A percentile compares a stretch with the other conserved stretches of the same genome.
phyloP scores from a whole-genome alignment of 1,140 invertebrate genomes.

The Drosophila nigromelanica region DNA sequence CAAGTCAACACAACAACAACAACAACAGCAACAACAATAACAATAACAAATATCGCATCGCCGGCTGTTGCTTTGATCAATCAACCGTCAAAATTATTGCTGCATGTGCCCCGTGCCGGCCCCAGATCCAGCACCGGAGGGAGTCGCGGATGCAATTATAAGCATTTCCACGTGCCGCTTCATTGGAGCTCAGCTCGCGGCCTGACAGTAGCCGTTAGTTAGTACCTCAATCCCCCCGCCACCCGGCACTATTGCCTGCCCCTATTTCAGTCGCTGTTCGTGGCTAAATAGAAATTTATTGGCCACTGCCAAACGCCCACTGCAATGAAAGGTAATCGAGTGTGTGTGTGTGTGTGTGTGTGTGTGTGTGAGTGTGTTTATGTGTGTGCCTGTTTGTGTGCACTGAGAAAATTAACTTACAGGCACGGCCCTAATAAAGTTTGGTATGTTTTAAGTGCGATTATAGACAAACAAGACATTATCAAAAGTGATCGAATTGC shows the following conservation, averaged over 20 bases:
- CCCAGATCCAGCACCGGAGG: constrained; percentile 16
- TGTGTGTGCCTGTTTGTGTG: constrained; percentile 13
- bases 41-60: constrained; percentile 21
- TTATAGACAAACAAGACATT: neutral
- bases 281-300: constrained; percentile 80
- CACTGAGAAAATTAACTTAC: constrained; percentile 32
- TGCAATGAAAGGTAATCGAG: constrained; percentile 52
- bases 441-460: neutral
- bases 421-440: constrained; percentile 18
- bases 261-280: constrained; percentile 45
- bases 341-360: constrained; percentile 19
- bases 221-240: constrained; percentile 4
- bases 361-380: constrained; percentile 16
- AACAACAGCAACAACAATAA: constrained; percentile 17
- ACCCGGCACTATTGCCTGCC: neutral
- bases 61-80: constrained; percentile 75
- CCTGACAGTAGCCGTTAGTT: constrained; percentile 48
- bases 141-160: constrained; percentile 78
- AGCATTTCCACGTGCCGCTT: constrained; percentile 80
- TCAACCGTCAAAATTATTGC: constrained; percentile 80
- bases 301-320: constrained; percentile 72
- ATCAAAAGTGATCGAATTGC: too few relatives aligned
- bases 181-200: constrained; percentile 58
- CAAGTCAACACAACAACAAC: constrained; percentile 13
- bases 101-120: constrained; percentile 56